These are phyloP conservation scores for Phyto melanocephala DNA, from an alignment of 2,888 invertebrate species.

Conservation along the genomic window DNA sequence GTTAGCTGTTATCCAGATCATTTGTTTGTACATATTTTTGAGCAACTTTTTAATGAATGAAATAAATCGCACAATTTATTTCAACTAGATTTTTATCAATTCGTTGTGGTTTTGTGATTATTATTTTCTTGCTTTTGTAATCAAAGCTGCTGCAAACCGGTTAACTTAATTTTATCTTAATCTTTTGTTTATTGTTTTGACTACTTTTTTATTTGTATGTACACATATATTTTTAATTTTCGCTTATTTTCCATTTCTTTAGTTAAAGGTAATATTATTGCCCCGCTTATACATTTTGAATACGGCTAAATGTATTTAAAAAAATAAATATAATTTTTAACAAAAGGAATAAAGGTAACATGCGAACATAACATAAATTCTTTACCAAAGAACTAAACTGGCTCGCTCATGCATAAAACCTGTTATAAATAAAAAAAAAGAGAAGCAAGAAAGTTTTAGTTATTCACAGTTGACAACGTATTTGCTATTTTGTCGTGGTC, in stretches of 20 bases:
- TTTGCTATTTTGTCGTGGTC: too few species aligned
- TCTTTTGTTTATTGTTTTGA: constrained; percentile 24
- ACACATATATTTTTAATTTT: background rate
- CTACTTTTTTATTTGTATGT: background rate
- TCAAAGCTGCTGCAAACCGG: constrained; percentile 19
- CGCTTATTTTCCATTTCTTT: background rate
- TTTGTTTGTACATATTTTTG: background rate
- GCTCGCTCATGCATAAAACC: background rate
- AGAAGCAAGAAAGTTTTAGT: background rate
- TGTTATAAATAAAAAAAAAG: background rate
- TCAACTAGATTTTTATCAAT: constrained; percentile 15
- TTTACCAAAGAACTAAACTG: background rate
- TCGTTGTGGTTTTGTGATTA: background rate
- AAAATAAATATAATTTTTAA: background rate
- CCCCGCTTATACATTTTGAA: background rate
- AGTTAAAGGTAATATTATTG: constrained; percentile 5
- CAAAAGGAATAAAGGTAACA: background rate
- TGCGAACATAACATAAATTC: background rate
- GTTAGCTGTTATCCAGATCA: background rate
- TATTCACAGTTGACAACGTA: background rate
- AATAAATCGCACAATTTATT: constrained; percentile 16
- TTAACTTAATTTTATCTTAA: constrained; percentile 11
- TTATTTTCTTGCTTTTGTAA: constrained; percentile 1
- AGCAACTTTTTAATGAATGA: constrained; percentile 24
- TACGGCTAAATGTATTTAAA: background rate